phyloP scores from a whole-genome alignment of 2,888 invertebrate genomes.

The Leptura quadrifasciata region DNA sequence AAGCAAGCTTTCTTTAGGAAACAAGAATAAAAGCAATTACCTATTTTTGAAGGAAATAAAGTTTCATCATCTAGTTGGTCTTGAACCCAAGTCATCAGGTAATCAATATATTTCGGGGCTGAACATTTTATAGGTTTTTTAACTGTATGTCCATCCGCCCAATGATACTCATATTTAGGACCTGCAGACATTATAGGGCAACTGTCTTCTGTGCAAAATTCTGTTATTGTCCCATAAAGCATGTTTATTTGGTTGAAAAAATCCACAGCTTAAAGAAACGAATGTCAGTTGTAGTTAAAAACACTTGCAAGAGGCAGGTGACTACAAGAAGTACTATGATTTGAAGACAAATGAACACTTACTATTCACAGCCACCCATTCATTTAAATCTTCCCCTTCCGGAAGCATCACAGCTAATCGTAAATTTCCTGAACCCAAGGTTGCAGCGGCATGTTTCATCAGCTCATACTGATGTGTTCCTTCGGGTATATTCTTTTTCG shows the following conservation, averaged over 20 bases:
- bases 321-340: not conserved
- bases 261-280: conserved; percentile 89
- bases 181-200: conserved; percentile 99
- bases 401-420: conserved; percentile 97
- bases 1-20: conserved; percentile 1
- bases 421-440: conserved; percentile 97
- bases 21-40: conserved; percentile 70
- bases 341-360: conserved; percentile 73
- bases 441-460: conserved; percentile 99
- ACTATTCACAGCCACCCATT: conserved; percentile 99
- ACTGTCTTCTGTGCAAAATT: conserved; percentile 98
- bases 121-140: conserved; percentile 99
- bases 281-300: not conserved
- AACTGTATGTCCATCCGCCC: conserved; percentile 98
- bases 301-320: not conserved
- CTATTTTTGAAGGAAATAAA: conserved; percentile 98
- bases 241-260: conserved; percentile 99
- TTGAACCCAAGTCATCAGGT: conserved; percentile 99
- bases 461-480: conserved; percentile 99
- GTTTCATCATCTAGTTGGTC: conserved; percentile 99
- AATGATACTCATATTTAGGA: conserved; percentile 99
- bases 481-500: conserved; percentile 98
- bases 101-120: conserved; percentile 99
- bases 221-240: conserved; percentile 99
- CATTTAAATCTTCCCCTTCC: conserved; percentile 99